Percentiles rank a stretch among this genome's conserved stretches.
Conservation (phyloP, 23 tunicate genomes). For the Corella eumyota region DNA sequence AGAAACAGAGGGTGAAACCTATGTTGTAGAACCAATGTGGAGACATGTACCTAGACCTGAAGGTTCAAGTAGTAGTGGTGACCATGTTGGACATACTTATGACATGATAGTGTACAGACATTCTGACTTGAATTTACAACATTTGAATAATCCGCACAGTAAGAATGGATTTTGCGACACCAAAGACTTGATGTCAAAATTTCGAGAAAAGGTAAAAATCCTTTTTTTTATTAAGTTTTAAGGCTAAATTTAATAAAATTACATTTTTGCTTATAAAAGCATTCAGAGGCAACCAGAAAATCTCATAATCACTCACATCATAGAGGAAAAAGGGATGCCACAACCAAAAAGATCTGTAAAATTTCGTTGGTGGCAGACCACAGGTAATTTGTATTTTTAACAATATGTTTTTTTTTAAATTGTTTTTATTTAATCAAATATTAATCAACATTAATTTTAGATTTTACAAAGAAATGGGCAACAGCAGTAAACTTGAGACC, state of each 20-base stretch:
- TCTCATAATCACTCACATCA: conserved; percentile 1
- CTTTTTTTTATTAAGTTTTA: background rate
- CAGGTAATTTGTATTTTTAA: conserved; percentile 24
- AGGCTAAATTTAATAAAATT: no score
- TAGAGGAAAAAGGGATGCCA: background rate
- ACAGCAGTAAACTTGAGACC: conserved; percentile 49
- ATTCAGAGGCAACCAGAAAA: no score
- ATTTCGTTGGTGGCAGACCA: conserved; percentile 65
- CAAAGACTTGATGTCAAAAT: conserved; percentile 34
- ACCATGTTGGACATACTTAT: background rate
- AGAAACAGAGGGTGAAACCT: conserved; percentile 54
- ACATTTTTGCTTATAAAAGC: no score
- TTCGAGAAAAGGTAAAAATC: conserved; percentile 18
- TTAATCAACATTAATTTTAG: conserved; percentile 17
- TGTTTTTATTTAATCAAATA: no score
- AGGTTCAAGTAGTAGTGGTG: background rate
- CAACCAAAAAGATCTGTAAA: conserved; percentile 48
- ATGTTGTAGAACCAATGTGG: conserved; percentile 83
- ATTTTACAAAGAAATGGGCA: conserved; percentile 63
- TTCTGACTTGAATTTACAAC: conserved; percentile 53
- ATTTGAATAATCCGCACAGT: conserved; percentile 21
- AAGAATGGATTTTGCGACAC: conserved; percentile 42
- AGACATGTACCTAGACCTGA: conserved; percentile 42
- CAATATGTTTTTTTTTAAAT: background rate
- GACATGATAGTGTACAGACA: conserved; percentile 58